A percentile compares a stretch with the other conserved stretches of the same genome.
Conservation (phyloP, 1,140 invertebrate species). For the Hyles euphorbiae region DNA sequence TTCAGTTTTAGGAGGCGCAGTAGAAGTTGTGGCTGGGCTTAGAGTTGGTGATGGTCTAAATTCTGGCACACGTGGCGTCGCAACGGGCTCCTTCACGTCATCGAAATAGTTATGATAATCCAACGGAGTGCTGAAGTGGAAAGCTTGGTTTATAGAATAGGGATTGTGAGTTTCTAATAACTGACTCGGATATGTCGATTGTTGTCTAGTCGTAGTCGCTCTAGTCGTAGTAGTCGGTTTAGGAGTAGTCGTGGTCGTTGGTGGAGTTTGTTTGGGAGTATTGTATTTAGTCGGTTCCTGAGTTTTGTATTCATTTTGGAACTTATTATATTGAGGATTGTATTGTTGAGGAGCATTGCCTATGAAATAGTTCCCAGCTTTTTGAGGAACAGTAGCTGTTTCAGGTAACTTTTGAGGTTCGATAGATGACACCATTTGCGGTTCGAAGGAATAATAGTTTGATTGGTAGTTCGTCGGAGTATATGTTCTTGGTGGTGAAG, state of each 20-base stretch:
- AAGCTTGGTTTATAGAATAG: conserved; percentile 69
- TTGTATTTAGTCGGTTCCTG: conserved; percentile 21
- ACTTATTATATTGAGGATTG: conserved; percentile 40
- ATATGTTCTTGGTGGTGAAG: conserved; percentile 47
- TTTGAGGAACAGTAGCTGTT: conserved; percentile 28
- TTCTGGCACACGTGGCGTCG: conserved; percentile 27
- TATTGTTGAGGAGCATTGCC: conserved; percentile 42
- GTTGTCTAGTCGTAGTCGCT: conserved; percentile 41
- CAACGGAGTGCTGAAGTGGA: conserved; percentile 64
- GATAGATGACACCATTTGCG: conserved; percentile 55
- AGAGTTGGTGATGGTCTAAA: conserved; percentile 16
- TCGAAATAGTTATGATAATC: conserved; percentile 65
- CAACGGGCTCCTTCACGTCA: conserved; percentile 52
- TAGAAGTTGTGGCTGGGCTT: conserved; percentile 21
- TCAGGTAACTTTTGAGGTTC: conserved; percentile 36
- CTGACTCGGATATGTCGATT: conserved; percentile 52
- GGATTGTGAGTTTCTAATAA: conserved; percentile 68
- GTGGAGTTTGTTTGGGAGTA: conserved; percentile 21
- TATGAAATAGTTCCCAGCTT: conserved; percentile 48
- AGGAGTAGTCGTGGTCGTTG: conserved; percentile 17
- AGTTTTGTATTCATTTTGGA: conserved; percentile 32
- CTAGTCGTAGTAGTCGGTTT: conserved; percentile 21
- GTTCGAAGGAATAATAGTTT: conserved; percentile 63
- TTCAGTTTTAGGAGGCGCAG: conserved; percentile 23
- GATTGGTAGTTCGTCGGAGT: conserved; percentile 36